phyloP scores from a whole-genome alignment of 2,888 invertebrate genomes.

The Tenodera sinensis region DNA sequence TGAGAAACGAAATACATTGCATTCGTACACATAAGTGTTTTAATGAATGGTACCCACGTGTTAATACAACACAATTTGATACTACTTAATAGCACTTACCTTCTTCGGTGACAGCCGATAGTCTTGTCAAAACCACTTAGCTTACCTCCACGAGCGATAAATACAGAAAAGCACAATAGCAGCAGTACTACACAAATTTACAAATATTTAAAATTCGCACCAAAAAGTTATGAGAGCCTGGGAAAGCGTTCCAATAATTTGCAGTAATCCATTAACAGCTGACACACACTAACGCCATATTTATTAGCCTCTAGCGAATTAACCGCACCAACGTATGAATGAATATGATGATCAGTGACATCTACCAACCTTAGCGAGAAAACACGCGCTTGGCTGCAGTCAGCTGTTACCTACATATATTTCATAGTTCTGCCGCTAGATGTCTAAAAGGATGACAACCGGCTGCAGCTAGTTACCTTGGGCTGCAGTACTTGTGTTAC shows the following conservation, averaged over 20 bases:
- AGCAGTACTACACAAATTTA: background rate
- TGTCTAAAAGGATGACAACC: background rate
- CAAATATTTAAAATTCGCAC: background rate
- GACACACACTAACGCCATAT: background rate
- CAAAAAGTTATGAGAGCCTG: background rate
- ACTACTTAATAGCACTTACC: background rate
- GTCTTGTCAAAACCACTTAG: background rate
- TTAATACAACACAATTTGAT: background rate
- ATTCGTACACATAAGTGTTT: background rate
- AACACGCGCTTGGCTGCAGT: background rate
- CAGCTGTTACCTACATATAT: background rate
- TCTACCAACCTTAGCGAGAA: background rate
- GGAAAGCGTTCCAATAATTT: background rate
- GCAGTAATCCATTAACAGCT: background rate
- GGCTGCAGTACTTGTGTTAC: too few relatives aligned
- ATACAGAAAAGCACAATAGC: background rate
- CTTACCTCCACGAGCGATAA: background rate
- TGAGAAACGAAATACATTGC: background rate
- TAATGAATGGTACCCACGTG: background rate
- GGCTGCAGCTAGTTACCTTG: too few relatives aligned
- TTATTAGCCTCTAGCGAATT: background rate
- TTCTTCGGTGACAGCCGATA: background rate
- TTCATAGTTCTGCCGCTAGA: background rate
- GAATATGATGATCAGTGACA: background rate
- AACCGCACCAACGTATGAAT: background rate